Evolutionary conservation across 2,797 vertebrate genomes (phyloP), one percentile per base, ranked within the genome.

Genomic region (Acipenser oxyrinchus): DNA sequence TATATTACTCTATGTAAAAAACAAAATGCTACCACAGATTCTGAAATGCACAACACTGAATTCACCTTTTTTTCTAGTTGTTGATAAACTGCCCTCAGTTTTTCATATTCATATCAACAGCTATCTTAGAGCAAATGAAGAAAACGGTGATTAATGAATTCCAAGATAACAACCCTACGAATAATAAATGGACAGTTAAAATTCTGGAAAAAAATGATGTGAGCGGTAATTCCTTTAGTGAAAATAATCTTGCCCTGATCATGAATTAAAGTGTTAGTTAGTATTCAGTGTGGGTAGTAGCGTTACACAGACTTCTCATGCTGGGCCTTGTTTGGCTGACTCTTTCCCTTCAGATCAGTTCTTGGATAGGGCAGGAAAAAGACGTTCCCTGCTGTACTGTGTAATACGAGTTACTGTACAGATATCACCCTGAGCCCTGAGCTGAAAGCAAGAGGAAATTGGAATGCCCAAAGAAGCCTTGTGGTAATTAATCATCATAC

Each of bases 121-220:
- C 84, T 89, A 90, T 89, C 86, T 87, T 78, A 71, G 80, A 88
- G 88, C 80, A 90, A 88, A 89, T 89, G 86, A 89, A 86, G 79
- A 82, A 78, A 74, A 78, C 8, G 9, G 83, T 91, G 89, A 91
- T 89, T 90, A 90, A 91, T 90, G 89, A 89, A 87, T 84, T 79
- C 77, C 81, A 37, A 65, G 23, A 89, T 90, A 91, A 88, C 84
- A 75, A 81, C 84, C 84, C 89, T 81, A 80, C 82, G 88, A 88
- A 90, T 86, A 89, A 89, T 88, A 90, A 88, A 91, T 88, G 87
- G 84, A 79, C 78, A 84, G 78, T 79, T 78, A 83, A 87, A 84
- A 78, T 85, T 82, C 79, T 71, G 79, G 48, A 49, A 52, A 15
- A 18, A 18, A 18, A 52, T 55, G 12, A 13, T 49, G 51, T 77